Evolutionary conservation across 2,113 vertebrate species (phyloP).

Genomic region (Lonchura striata): DNA sequence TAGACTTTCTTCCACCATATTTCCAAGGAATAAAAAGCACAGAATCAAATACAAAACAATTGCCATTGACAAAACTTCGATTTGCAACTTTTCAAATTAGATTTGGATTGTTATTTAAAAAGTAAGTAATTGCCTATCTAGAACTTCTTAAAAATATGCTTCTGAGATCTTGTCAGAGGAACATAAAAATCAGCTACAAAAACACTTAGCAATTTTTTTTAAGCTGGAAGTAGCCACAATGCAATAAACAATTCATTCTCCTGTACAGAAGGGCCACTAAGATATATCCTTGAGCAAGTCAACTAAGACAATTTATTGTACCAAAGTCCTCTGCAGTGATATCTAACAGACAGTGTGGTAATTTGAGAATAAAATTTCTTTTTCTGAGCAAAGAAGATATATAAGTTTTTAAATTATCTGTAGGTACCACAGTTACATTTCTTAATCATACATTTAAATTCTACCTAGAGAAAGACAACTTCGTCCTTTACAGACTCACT

Average conservation of each 20-base stretch:
- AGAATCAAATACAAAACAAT: neutral
- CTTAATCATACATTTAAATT: neutral
- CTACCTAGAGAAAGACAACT: neutral
- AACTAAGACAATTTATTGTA: neutral
- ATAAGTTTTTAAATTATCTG: neutral
- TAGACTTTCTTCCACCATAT: neutral
- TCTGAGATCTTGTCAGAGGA: neutral
- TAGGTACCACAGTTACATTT: neutral
- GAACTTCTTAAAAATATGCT: neutral
- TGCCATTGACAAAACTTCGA: neutral
- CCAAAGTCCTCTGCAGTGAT: neutral
- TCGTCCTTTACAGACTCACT: neutral
- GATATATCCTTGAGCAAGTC: neutral
- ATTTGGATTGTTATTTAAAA: neutral
- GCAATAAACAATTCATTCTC: neutral
- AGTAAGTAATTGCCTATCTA: neutral
- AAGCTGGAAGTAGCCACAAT: neutral
- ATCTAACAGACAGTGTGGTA: neutral
- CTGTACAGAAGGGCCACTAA: neutral
- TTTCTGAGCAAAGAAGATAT: neutral
- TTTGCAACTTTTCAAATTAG: neutral
- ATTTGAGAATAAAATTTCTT: too few relatives aligned
- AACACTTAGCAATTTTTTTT: neutral
- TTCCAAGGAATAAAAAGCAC: neutral
- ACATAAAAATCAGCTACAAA: neutral